phyloP scores from a whole-genome alignment of 2,797 vertebrate genomes.

The Graptemys geographica region DNA sequence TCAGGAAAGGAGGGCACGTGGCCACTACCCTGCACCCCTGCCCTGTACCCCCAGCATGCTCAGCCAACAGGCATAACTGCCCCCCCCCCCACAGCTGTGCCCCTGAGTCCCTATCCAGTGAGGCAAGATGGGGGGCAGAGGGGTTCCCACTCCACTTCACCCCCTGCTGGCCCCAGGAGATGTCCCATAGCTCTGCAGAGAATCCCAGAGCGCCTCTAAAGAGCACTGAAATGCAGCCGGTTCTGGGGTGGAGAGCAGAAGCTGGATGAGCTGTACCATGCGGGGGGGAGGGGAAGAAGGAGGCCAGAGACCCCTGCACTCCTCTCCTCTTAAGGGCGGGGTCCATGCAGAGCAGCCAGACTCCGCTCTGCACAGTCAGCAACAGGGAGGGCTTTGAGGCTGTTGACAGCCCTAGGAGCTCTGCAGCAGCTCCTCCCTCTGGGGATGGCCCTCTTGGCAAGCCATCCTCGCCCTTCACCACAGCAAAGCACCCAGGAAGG shows the following conservation, averaged over 20 bases:
- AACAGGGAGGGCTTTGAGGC: neutral
- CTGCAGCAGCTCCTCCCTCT: neutral
- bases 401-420: neutral
- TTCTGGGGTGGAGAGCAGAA: neutral
- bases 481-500: neutral
- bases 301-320: neutral
- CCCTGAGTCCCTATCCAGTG: too few species aligned
- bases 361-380: neutral
- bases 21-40: too few species aligned
- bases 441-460: neutral
- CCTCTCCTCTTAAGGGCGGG: too few species aligned
- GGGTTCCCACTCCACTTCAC: neutral
- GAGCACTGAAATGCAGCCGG: neutral
- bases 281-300: fast-evolving
- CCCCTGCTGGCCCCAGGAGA: neutral
- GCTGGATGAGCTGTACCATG: too few species aligned
- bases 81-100: too few species aligned
- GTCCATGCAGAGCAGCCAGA: too few species aligned
- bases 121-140: neutral
- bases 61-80: neutral
- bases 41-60: neutral
- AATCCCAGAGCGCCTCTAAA: neutral
- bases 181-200: too few species aligned
- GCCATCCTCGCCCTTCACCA: neutral
- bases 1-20: neutral